phyloP scores from a whole-genome alignment of 2,888 invertebrate genomes.

The Drosophila affinis region DNA sequence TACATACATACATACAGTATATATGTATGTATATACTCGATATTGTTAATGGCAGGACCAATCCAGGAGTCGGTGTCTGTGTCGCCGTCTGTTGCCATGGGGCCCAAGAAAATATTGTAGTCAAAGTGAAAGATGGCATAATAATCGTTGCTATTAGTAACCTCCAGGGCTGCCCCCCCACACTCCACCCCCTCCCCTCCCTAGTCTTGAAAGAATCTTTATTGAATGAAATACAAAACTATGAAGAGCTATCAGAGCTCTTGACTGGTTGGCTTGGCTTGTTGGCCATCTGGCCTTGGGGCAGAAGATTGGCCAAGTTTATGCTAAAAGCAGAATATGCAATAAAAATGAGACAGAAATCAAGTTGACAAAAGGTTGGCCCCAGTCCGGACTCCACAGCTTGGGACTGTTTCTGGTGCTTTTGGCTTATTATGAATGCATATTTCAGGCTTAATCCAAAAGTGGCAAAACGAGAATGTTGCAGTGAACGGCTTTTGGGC shows the following conservation, averaged over 20 bases:
- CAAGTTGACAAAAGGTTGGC: conserved; percentile 60
- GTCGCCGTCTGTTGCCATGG: conserved; percentile 27
- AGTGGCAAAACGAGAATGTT: conserved; percentile 78
- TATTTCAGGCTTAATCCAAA: conserved; percentile 78
- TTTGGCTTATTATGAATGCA: conserved; percentile 71
- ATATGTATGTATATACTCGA: background rate
- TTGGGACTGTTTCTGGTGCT: conserved; percentile 33
- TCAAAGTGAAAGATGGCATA: conserved; percentile 48
- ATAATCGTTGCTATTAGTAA: conserved; percentile 57
- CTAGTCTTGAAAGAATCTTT: background rate
- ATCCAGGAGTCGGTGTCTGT: background rate
- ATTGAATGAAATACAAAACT: conserved; percentile 39
- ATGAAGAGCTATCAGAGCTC: conserved; percentile 36
- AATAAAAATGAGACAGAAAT: conserved; percentile 44
- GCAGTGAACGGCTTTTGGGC: conserved; percentile 72
- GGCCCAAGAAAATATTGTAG: conserved; percentile 38
- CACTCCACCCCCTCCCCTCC: too few species aligned
- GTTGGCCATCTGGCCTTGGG: conserved; percentile 44
- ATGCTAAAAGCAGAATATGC: conserved; percentile 69
- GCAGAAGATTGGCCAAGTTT: conserved; percentile 65
- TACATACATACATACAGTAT: too few species aligned
- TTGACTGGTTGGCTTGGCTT: conserved; percentile 7
- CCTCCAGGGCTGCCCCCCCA: conserved; percentile 1
- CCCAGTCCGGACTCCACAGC: conserved; percentile 1
- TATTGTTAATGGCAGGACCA: conserved; percentile 1